Conservation (phyloP, 1,140 invertebrate species). For the Apolygus lucorum region DNA sequence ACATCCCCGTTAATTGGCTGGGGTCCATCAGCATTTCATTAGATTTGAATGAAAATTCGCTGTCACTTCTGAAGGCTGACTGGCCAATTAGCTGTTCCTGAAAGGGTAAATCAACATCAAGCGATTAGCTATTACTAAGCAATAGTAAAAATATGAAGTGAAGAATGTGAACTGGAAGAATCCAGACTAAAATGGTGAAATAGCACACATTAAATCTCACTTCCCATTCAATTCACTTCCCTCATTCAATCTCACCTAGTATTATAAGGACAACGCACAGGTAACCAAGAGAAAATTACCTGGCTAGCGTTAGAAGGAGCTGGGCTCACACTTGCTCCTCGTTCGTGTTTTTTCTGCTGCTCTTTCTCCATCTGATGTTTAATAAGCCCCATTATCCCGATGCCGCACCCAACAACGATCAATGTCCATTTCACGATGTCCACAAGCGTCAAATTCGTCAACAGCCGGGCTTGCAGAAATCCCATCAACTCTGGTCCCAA, state of each 20-base stretch:
- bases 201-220: no score
- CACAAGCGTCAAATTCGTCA: constrained; percentile 23
- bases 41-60: neutral
- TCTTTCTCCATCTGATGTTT: constrained; percentile 10
- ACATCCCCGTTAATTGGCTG: neutral
- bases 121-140: no score
- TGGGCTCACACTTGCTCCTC: neutral
- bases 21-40: neutral
- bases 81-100: no score
- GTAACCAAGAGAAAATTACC: no score
- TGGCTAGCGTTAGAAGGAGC: neutral
- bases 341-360: neutral
- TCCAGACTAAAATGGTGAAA: no score
- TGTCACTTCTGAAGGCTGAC: neutral
- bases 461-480: constrained; percentile 24
- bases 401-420: constrained; percentile 21
- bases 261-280: no score
- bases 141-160: no score
- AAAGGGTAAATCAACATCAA: no score
- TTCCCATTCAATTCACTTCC: no score
- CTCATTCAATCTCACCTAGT: no score
- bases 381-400: constrained; percentile 1
- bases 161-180: no score
- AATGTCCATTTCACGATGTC: constrained; percentile 27
- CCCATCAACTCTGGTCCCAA: constrained; percentile 26